A percentile compares a stretch with the other conserved stretches of the same genome.
Conservation (phyloP, 2,888 invertebrate species). For the Dynastes tityus region DNA sequence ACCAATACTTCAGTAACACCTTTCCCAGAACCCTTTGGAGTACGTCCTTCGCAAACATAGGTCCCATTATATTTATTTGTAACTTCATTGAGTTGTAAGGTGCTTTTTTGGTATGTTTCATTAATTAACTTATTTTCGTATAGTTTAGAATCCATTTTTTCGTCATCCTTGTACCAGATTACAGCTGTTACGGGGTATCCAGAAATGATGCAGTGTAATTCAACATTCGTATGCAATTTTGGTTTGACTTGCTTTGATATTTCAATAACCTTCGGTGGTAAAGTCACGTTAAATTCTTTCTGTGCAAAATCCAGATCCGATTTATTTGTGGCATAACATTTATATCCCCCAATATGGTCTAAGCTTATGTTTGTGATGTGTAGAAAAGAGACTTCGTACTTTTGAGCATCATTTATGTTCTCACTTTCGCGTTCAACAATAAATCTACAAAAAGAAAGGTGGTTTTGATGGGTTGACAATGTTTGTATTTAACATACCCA, state of each 20-base stretch:
- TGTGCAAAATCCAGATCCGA: conserved; percentile 64
- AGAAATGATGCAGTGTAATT: conserved; percentile 74
- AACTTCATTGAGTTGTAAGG: conserved; percentile 74
- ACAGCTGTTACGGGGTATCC: conserved; percentile 75
- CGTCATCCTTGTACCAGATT: conserved; percentile 76
- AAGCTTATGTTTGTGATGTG: conserved; percentile 73
- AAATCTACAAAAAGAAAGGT: conserved; percentile 61
- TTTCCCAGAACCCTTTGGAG: conserved; percentile 61
- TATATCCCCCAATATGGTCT: conserved; percentile 76
- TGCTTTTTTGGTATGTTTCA: conserved; percentile 75
- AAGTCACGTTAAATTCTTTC: conserved; percentile 69
- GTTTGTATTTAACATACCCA: conserved; percentile 67
- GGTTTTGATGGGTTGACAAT: background rate
- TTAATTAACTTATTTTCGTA: conserved; percentile 68
- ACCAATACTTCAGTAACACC: conserved; percentile 71
- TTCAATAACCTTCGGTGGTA: conserved; percentile 71
- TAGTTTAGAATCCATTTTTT: conserved; percentile 65
- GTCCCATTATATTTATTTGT: conserved; percentile 83
- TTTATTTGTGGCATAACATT: conserved; percentile 72
- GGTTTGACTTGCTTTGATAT: conserved; percentile 70
- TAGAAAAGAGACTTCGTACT: conserved; percentile 70
- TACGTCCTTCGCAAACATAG: conserved; percentile 73
- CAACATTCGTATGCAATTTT: conserved; percentile 72
- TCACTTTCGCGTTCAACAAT: conserved; percentile 68
- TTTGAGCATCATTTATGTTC: conserved; percentile 68